Conservation (phyloP, 2,888 invertebrate species). For the Limnephilus rhombicus region DNA sequence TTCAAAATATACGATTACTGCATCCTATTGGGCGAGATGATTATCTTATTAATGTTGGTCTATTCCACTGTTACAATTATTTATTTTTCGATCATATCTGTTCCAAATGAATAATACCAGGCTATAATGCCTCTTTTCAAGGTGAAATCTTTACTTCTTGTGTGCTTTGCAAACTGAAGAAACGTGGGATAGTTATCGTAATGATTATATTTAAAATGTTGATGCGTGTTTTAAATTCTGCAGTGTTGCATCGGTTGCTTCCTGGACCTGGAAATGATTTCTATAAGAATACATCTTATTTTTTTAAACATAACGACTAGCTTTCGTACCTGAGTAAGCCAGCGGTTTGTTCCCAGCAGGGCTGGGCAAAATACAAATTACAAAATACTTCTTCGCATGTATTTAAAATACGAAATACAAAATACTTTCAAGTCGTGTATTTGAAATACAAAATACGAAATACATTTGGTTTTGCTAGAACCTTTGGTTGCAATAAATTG, state of each 20-base stretch:
- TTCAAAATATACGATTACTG: neutral
- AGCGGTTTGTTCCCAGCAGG: neutral
- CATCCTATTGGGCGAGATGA: conserved; percentile 28
- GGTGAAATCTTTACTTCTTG: conserved; percentile 25
- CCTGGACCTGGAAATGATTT: neutral
- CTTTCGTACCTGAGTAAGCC: neutral
- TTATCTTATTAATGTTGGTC: conserved; percentile 27
- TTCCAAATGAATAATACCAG: conserved; percentile 9
- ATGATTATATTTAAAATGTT: conserved; percentile 30
- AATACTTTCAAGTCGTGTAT: too few species aligned
- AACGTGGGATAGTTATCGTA: conserved; percentile 37
- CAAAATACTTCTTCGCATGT: too few species aligned
- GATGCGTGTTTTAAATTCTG: neutral
- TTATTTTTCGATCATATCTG: conserved; percentile 37
- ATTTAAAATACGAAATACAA: too few species aligned
- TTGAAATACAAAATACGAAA: too few species aligned
- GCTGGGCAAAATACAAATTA: too few species aligned
- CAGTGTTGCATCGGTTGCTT: neutral
- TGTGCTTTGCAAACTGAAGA: conserved; percentile 25
- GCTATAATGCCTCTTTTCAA: conserved; percentile 4
- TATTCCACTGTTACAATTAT: conserved; percentile 41
- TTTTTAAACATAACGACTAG: neutral
- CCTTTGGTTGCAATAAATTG: too few species aligned
- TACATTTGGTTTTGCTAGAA: too few species aligned
- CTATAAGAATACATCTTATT: neutral